phyloP scores from a whole-genome alignment of 2,888 invertebrate genomes.

The Ernsta delagoae region DNA sequence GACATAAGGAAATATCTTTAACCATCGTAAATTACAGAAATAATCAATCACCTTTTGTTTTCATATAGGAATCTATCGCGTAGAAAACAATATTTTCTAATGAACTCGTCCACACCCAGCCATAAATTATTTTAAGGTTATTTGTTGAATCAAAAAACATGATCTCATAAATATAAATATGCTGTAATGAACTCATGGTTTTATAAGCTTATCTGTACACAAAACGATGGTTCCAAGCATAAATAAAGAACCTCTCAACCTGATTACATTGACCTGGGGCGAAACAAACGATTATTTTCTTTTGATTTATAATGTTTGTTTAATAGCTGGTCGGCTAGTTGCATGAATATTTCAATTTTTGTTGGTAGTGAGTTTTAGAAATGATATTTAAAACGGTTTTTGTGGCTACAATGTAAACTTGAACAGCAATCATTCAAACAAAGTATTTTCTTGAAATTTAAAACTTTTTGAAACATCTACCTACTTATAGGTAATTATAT shows the following conservation, averaged over 20 bases:
- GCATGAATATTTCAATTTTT: constrained; percentile 37
- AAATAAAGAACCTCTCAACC: constrained; percentile 62
- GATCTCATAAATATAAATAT: constrained; percentile 30
- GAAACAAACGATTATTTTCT: constrained; percentile 67
- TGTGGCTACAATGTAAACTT: not conserved
- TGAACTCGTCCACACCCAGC: constrained; percentile 26
- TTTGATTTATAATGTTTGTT: constrained; percentile 61
- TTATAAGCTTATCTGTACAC: constrained; percentile 34
- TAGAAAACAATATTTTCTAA: not conserved
- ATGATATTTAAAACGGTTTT: not conserved
- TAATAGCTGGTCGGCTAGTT: constrained; percentile 46
- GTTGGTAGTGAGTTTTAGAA: constrained; percentile 9
- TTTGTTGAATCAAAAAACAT: constrained; percentile 30
- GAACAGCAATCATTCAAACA: not conserved
- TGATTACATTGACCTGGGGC: constrained; percentile 79
- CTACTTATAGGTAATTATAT: too few relatives aligned
- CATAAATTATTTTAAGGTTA: constrained; percentile 18
- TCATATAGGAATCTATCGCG: constrained; percentile 4
- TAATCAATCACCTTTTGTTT: constrained; percentile 10
- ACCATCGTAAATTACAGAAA: not conserved
- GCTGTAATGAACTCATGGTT: constrained; percentile 33
- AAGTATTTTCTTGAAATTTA: not conserved
- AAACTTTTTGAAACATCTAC: too few relatives aligned
- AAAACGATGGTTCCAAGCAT: constrained; percentile 52
- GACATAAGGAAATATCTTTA: not conserved